phyloP scores from a whole-genome alignment of 2,113 vertebrate species.

The Phaethornis superciliosus region DNA sequence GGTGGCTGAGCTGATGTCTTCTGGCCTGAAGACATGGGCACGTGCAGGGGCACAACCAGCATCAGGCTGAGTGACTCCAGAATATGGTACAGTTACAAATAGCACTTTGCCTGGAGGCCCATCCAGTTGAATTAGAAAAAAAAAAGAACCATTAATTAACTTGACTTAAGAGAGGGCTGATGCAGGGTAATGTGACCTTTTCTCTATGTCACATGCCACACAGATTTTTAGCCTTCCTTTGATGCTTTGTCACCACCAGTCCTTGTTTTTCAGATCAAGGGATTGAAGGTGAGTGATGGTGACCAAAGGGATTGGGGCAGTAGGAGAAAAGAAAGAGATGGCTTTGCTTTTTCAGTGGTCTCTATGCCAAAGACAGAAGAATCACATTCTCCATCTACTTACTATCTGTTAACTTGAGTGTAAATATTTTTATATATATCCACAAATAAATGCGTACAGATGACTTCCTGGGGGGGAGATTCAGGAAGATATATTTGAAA shows the following conservation, averaged over 20 bases:
- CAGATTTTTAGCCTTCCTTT: conserved; percentile 64
- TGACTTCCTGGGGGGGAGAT: neutral
- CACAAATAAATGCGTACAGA: too few species aligned
- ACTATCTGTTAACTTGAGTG: neutral
- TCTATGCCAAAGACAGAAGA: neutral
- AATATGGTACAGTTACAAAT: conserved; percentile 11
- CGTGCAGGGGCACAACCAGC: neutral
- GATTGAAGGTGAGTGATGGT: neutral
- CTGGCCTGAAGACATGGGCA: neutral
- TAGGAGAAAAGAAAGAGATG: neutral
- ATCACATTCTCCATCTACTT: neutral
- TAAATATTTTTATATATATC: neutral
- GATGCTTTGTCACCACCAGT: conserved; percentile 59
- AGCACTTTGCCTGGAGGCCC: conserved; percentile 66
- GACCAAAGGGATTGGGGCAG: neutral
- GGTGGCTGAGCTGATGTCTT: neutral
- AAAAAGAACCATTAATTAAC: conserved; percentile 71
- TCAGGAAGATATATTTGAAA: neutral
- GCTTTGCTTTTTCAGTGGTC: neutral
- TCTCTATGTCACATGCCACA: conserved; percentile 77
- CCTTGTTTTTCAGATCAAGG: conserved; percentile 27
- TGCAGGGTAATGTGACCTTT: conserved; percentile 76
- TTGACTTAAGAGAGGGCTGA: conserved; percentile 71
- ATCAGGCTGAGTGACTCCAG: conserved; percentile 11
- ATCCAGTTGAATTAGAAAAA: conserved; percentile 74